Evolutionary conservation across 2,113 vertebrate species (phyloP).

Genomic region (Synodontis membranacea): DNA sequence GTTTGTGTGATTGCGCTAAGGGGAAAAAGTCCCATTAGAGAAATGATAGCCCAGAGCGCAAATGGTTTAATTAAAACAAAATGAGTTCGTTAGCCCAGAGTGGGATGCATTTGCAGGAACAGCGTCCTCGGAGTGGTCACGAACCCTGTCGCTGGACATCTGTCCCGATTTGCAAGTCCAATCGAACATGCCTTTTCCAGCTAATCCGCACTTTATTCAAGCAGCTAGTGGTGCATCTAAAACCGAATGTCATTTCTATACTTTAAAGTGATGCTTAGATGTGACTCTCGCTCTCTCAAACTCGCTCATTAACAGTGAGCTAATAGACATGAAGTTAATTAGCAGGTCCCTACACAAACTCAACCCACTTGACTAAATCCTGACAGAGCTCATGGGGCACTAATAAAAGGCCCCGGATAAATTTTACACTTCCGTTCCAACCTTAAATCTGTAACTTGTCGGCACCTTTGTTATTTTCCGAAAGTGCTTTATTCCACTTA

Average conservation of each 20-base stretch:
- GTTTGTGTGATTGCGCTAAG: not conserved
- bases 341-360: not conserved
- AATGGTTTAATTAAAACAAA: conserved; percentile 25
- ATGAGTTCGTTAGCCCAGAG: not conserved
- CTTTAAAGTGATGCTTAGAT: not conserved
- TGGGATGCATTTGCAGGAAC: not conserved
- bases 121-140: conserved; percentile 6
- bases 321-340: not conserved
- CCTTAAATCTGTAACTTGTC: not conserved
- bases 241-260: not conserved
- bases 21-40: conserved; percentile 1
- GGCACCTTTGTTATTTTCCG: too few species aligned
- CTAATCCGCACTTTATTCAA: not conserved
- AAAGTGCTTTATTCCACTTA: not conserved
- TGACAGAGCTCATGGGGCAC: not conserved
- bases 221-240: not conserved
- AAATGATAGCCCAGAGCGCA: not conserved
- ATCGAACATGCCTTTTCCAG: conserved; percentile 2
- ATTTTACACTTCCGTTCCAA: not conserved
- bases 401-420: not conserved
- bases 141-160: conserved; percentile 31
- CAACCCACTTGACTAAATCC: not conserved
- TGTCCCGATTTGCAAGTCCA: not conserved
- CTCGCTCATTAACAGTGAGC: too few species aligned
- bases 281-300: too few species aligned